phyloP scores from a whole-genome alignment of 2,113 vertebrate species.

The Eulemur macaco region DNA sequence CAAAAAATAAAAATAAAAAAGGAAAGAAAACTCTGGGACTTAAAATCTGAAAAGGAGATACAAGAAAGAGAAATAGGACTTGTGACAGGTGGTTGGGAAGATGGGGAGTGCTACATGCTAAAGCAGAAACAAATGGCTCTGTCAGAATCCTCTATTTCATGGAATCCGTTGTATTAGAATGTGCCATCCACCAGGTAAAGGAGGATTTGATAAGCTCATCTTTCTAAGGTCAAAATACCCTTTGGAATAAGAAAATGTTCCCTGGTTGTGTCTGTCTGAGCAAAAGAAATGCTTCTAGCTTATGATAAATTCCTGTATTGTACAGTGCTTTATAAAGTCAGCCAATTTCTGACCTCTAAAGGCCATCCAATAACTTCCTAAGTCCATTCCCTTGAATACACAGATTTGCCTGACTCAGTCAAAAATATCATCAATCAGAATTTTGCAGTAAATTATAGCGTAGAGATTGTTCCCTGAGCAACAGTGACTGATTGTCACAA shows the following conservation, averaged over 20 bases:
- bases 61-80: background rate
- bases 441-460: slow-evolving; percentile 54
- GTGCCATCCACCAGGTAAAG: background rate
- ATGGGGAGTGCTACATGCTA: background rate
- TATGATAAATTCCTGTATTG: slow-evolving; percentile 17
- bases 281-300: slow-evolving; percentile 38
- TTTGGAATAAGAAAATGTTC: slow-evolving; percentile 7
- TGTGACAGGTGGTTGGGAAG: background rate
- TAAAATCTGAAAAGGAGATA: slow-evolving; percentile 7
- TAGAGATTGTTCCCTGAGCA: slow-evolving; percentile 16
- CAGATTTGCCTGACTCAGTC: slow-evolving; percentile 38
- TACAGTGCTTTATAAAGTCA: slow-evolving; percentile 21
- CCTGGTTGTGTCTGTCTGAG: slow-evolving; percentile 24
- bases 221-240: slow-evolving; percentile 40
- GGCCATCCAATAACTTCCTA: slow-evolving; percentile 39
- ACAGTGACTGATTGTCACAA: slow-evolving; percentile 33
- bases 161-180: background rate
- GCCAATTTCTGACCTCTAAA: slow-evolving; percentile 35
- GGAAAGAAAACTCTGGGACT: too few species aligned
- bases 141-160: background rate
- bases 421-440: slow-evolving; percentile 48
- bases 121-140: slow-evolving; percentile 31
- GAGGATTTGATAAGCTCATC: slow-evolving; percentile 26
- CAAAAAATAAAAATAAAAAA: too few species aligned
- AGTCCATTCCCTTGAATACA: slow-evolving; percentile 51